Percentiles rank a stretch among this genome's conserved stretches.
These are phyloP conservation scores for Lacerta viridis DNA, from an alignment of 2,797 vertebrate species.

Conservation along the genomic window DNA sequence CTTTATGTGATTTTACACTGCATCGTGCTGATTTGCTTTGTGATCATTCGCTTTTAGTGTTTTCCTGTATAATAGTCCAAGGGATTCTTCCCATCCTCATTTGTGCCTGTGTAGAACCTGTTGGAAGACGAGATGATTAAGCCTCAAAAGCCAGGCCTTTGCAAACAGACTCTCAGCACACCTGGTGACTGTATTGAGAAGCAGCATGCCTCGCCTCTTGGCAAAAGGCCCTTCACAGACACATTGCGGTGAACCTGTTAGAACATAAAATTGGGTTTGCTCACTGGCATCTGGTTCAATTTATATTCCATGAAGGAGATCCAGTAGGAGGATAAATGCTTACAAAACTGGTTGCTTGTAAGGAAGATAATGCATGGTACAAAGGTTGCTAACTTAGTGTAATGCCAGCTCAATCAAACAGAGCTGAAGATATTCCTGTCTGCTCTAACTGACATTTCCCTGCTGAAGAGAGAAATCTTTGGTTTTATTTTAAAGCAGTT, in stretches of 20 bases:
- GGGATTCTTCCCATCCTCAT: constrained; percentile 50
- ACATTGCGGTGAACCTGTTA: constrained; percentile 48
- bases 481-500: constrained; percentile 26
- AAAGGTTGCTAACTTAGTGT: constrained; percentile 50
- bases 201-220: constrained; percentile 52
- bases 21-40: constrained; percentile 53
- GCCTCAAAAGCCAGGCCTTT: constrained; percentile 51
- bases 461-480: constrained; percentile 43
- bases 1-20: constrained; percentile 47
- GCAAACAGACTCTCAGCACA: constrained; percentile 63
- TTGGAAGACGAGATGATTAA: constrained; percentile 68
- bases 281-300: constrained; percentile 58
- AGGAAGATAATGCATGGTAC: constrained; percentile 24
- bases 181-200: constrained; percentile 50
- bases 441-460: constrained; percentile 56
- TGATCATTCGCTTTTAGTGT: constrained; percentile 73
- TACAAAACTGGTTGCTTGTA: constrained; percentile 46
- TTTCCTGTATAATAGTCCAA: constrained; percentile 47
- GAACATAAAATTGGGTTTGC: constrained; percentile 70
- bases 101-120: constrained; percentile 50
- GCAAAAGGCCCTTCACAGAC: constrained; percentile 56
- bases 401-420: constrained; percentile 31
- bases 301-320: constrained; percentile 60
- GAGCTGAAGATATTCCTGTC: constrained; percentile 55
- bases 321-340: constrained; percentile 45